Evolutionary conservation across 2,113 vertebrate genomes (phyloP), one percentile per base, ranked within the genome.

Genomic region (Thinocorus orbignyianus): DNA sequence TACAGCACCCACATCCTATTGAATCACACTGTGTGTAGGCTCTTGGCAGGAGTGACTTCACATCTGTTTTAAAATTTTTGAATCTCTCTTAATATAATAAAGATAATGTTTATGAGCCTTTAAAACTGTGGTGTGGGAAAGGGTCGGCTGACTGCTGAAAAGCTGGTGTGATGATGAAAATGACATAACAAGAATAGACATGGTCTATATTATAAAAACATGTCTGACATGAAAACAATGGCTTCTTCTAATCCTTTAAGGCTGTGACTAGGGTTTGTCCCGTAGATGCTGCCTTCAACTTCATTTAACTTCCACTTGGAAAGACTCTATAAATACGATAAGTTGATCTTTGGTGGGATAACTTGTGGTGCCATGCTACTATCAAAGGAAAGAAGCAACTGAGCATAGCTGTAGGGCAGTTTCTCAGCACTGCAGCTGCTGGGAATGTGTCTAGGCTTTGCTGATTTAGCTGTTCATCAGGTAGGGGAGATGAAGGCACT

Each of bases 21-120:
- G 70, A 83, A 83, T 92, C 65, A 93, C 85, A 64, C 61, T 95
- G 83, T 86, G 13, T 79, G 86, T 86, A 92, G 85, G 86, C 88
- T 96, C 81, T 93, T 89, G 91, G 92, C 90, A 90, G 72, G 64
- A 87, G 69, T 17, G 7, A 73, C 73, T 91, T 92, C 68, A 93
- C 90, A 91, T 83, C 86, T 97, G 94, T 84, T 96, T 94, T 88
- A 90, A 80, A 95, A 91, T 68, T 90, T 95, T 81, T 90, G 71
- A 93, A 74, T 95, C 92, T 92, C 88, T 90, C 81, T 86, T 73
- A 89, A 90, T 96, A 91, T 89, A 93, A 91, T 95, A 89, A 90
- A 96, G 87, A 96, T 93, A 85, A 90, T 88, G 86, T 92, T 96
- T 96, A 93, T 92, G 92, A 97, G 93, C 70, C 90, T 93, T 88